A percentile compares a stretch with the other conserved stretches of the same genome.
Conservation (phyloP, 2,888 invertebrate species). For the Lottia scabra region DNA sequence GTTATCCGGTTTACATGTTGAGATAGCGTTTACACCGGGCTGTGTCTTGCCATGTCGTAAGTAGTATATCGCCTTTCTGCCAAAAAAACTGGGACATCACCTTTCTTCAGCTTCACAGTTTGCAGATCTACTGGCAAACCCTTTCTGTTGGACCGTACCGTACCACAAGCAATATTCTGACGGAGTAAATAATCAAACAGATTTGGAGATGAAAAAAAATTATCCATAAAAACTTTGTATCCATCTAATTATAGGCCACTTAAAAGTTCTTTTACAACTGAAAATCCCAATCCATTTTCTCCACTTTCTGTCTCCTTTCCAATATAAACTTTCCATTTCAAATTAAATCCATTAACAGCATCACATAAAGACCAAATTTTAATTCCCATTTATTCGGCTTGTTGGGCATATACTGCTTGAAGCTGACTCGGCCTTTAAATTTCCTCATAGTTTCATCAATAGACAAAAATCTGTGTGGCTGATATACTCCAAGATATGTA, state of each 20-base stretch:
- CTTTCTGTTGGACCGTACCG: too few relatives aligned
- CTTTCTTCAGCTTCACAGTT: background rate
- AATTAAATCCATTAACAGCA: too few relatives aligned
- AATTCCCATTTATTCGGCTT: background rate
- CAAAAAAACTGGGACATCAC: background rate
- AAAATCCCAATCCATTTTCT: background rate
- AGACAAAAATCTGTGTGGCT: background rate
- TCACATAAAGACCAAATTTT: background rate
- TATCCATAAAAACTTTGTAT: background rate
- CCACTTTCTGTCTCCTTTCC: background rate
- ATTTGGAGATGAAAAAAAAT: background rate
- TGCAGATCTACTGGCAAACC: background rate
- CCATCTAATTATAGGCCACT: background rate
- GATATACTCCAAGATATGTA: background rate
- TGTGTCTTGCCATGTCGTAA: background rate
- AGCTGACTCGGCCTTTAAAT: background rate
- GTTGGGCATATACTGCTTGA: background rate
- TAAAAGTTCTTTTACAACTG: background rate
- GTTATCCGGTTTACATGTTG: background rate
- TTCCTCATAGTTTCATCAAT: background rate
- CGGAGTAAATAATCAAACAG: background rate
- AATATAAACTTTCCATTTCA: background rate
- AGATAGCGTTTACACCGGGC: background rate
- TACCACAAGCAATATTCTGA: background rate
- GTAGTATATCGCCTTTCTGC: background rate